Evolutionary conservation across 2,888 invertebrate genomes (phyloP), one percentile per base, ranked within the genome.

Genomic region (Nowickia ferox): DNA sequence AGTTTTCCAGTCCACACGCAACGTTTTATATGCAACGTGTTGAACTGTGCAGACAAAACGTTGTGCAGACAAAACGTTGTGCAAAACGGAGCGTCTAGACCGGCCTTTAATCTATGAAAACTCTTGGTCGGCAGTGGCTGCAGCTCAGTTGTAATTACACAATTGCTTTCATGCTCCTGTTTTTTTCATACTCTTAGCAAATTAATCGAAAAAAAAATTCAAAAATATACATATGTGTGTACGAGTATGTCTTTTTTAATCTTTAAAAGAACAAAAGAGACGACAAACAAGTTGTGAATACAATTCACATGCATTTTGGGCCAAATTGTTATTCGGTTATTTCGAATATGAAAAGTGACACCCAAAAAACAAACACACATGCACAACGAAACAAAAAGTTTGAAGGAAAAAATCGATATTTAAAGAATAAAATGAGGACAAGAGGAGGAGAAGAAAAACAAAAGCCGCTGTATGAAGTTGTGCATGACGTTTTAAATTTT

Each of bases 321-420:
- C 4, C 53, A 44, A 65, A 65, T 30, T 44, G 9, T n/a, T 15
- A 30, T 46, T 46, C 38, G 65, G 44, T 55, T 76, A 65, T 76
- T 65, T 55, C 44, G 72, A 42, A n/a, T 51, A 61, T 30, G 10
- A 30, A 6, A 30, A 30, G 30, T 30, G 30, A 30, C 57, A 38
- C 15, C 1, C 19, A 22, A 13, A 11, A 10, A 65, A 63, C 46
- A 30, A 2, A 40, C 19, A 22, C 22, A 30, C 44, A 65, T 1
- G 6, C 38, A 8, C 5, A 15, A 8, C 4, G 6, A 19, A 15
- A 55, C n/a, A 30, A 17, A 61, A 40, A 42, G 9, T 17, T 61
- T 3, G 13, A 10, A n/a, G 15, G 5, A 76, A 55, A 78, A 69
- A 78, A 78, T 78, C 78, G 53, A 78, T 78, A 78, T 53, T 78